Evolutionary conservation across 1,140 invertebrate genomes (phyloP).

Genomic region (Pseudoatta argentina): DNA sequence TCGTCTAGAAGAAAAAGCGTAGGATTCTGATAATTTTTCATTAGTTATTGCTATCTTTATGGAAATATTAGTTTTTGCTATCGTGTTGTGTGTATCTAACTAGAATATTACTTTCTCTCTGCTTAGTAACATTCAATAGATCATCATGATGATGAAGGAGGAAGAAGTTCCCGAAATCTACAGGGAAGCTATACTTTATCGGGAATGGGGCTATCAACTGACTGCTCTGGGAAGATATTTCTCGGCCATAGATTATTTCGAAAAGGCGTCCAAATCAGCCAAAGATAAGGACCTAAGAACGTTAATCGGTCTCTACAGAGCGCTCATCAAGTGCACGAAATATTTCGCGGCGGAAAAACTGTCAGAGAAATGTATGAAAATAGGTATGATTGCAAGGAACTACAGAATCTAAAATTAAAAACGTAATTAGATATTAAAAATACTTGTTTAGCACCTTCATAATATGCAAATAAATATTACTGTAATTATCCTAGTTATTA

Average conservation of each 20-base stretch:
- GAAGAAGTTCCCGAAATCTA: constrained; percentile 68
- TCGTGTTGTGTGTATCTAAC: background rate
- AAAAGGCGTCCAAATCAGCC: constrained; percentile 70
- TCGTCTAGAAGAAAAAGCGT: background rate
- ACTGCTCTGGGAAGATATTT: constrained; percentile 63
- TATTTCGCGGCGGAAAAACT: constrained; percentile 73
- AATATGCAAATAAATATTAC: background rate
- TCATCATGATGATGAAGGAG: constrained; percentile 24
- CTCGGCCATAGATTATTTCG: constrained; percentile 74
- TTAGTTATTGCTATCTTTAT: background rate
- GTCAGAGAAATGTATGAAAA: constrained; percentile 74
- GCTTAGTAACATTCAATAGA: background rate
- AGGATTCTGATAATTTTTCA: background rate
- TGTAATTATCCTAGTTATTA: background rate
- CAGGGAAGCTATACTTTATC: constrained; percentile 73
- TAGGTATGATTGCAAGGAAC: constrained; percentile 70
- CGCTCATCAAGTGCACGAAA: constrained; percentile 68
- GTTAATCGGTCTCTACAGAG: constrained; percentile 73
- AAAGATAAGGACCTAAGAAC: constrained; percentile 73
- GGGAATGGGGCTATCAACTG: constrained; percentile 80
- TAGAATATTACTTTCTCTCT: background rate
- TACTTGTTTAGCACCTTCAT: background rate
- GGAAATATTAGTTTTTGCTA: background rate
- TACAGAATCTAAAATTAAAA: background rate
- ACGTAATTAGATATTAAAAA: background rate